Percentiles rank a stretch among this genome's conserved stretches.
phyloP scores from a whole-genome alignment of 2,113 vertebrate genomes.

The Saguinus midas region DNA sequence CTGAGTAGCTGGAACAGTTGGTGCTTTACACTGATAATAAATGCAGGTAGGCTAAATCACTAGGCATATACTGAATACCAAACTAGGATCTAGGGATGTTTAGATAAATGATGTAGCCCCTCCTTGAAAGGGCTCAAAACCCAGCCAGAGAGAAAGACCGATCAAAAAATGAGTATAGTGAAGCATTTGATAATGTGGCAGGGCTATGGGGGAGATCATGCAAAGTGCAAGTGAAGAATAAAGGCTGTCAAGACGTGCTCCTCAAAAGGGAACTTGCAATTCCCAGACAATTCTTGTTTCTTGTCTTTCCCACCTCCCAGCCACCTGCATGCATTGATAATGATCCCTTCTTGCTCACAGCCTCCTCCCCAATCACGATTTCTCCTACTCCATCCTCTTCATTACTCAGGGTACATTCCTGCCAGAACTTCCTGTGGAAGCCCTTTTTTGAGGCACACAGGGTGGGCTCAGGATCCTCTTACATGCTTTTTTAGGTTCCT shows the following conservation, averaged over 20 bases:
- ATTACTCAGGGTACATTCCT: not conserved
- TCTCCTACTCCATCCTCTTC: too few relatives aligned
- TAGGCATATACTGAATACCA: not conserved
- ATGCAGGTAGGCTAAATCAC: too few relatives aligned
- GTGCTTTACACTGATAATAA: not conserved
- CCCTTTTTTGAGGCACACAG: not conserved
- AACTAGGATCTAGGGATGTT: not conserved
- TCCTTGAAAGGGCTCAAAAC: not conserved
- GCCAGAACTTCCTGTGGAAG: not conserved
- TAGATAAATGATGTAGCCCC: not conserved
- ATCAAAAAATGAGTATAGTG: not conserved
- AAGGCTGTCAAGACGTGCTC: not conserved
- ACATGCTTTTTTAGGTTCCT: not conserved
- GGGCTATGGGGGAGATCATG: too few relatives aligned
- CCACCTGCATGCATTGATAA: not conserved
- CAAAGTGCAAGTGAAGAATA: not conserved
- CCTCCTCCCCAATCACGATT: not conserved
- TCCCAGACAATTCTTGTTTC: not conserved
- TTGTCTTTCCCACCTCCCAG: not conserved
- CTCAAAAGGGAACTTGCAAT: not conserved
- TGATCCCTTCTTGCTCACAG: not conserved
- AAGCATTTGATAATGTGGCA: not conserved
- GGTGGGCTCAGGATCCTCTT: not conserved
- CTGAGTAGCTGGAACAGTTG: not conserved
- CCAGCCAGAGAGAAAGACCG: not conserved